Evolutionary conservation across 1,140 invertebrate genomes (phyloP).

Genomic region (Drosophila baimaii): DNA sequence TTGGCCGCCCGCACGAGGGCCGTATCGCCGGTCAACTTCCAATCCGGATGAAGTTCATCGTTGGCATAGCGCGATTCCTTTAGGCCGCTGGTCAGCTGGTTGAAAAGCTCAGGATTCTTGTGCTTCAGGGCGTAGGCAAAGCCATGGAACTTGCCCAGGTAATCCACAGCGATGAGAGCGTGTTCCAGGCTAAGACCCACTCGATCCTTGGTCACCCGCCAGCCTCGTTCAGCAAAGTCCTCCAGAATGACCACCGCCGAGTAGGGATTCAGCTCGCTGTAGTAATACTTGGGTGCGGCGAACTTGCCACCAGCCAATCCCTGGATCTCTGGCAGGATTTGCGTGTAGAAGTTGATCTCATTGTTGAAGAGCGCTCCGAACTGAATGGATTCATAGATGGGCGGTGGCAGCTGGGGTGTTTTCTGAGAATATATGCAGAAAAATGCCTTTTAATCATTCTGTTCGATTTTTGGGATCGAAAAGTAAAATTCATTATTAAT

Average conservation of each 20-base stretch:
- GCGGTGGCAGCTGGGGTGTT: slow-evolving; percentile 64
- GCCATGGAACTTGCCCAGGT: slow-evolving; percentile 73
- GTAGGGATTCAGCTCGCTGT: slow-evolving; percentile 53
- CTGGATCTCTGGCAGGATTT: slow-evolving; percentile 66
- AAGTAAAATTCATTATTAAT: not conserved
- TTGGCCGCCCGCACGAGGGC: slow-evolving; percentile 27
- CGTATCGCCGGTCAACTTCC: slow-evolving; percentile 16
- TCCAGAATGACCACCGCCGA: slow-evolving; percentile 61
- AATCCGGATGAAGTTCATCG: slow-evolving; percentile 16
- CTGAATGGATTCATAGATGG: slow-evolving; percentile 52
- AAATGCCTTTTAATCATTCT: not conserved
- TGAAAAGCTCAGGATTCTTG: slow-evolving; percentile 45
- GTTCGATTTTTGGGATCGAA: not conserved
- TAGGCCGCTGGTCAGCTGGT: slow-evolving; percentile 37
- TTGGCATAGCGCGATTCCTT: slow-evolving; percentile 61
- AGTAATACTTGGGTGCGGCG: slow-evolving; percentile 66
- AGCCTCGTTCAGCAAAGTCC: slow-evolving; percentile 62
- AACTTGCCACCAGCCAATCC: slow-evolving; percentile 37
- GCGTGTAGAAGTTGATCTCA: slow-evolving; percentile 69
- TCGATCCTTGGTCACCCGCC: slow-evolving; percentile 60
- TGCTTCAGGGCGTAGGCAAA: slow-evolving; percentile 67
- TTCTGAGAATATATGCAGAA: slow-evolving; percentile 45
- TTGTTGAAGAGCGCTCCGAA: slow-evolving; percentile 70
- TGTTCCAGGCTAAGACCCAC: slow-evolving; percentile 52
- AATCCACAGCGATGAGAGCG: slow-evolving; percentile 54